phyloP scores from a whole-genome alignment of 2,888 invertebrate genomes.

The Tholera decimalis region DNA sequence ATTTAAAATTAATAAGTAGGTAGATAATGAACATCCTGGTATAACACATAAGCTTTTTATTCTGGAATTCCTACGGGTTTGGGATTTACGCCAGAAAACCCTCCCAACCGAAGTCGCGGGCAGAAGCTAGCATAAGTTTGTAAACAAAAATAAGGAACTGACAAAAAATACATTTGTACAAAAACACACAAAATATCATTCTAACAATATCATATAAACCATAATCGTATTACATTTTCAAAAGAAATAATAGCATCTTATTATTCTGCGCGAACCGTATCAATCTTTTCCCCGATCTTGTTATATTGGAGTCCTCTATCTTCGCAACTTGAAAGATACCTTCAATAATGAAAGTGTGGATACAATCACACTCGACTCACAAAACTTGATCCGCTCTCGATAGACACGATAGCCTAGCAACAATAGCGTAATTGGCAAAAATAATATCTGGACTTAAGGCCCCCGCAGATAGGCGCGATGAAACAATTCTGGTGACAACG shows the following conservation, averaged over 20 bases:
- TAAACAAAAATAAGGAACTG: background rate
- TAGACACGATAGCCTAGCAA: slow-evolving; percentile 29
- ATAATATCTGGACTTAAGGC: slow-evolving; percentile 33
- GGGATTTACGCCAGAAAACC: no score
- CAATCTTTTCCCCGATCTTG: slow-evolving; percentile 48
- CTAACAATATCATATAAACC: slow-evolving; percentile 2
- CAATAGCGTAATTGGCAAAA: slow-evolving; percentile 36
- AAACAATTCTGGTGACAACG: no score
- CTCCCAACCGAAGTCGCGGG: no score
- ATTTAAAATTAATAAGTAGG: no score
- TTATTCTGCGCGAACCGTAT: slow-evolving; percentile 42
- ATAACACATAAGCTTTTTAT: no score
- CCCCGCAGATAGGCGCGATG: background rate
- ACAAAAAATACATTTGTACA: background rate
- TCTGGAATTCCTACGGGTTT: no score
- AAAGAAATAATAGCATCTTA: slow-evolving; percentile 38
- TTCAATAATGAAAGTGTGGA: slow-evolving; percentile 47
- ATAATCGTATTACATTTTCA: background rate
- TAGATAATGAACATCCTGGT: no score
- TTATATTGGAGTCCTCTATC: slow-evolving; percentile 46
- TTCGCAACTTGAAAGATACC: slow-evolving; percentile 47
- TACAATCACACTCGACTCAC: slow-evolving; percentile 55
- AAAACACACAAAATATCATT: background rate
- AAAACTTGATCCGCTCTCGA: slow-evolving; percentile 50
- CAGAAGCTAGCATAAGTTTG: background rate